These are phyloP conservation scores for Hemibagrus guttatus DNA, from an alignment of 2,797 vertebrate genomes.

Conservation along the genomic window DNA sequence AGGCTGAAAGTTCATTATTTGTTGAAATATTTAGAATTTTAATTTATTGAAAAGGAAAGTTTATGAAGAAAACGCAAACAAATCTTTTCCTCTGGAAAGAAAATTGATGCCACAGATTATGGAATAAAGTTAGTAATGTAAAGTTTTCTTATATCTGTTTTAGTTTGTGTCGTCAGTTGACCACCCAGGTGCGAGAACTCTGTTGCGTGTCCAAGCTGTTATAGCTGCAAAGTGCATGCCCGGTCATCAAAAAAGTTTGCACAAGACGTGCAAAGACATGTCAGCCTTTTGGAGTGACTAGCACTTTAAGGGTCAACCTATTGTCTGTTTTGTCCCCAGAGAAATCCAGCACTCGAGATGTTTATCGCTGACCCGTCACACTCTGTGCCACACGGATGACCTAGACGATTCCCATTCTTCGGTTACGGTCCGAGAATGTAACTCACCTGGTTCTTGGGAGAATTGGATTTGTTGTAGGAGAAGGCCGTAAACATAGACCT, in stretches of 20 bases:
- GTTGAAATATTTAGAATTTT: background rate
- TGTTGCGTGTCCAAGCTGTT: slow-evolving; percentile 33
- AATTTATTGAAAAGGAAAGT: background rate
- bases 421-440: slow-evolving; percentile 52
- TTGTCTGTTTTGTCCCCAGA: slow-evolving; percentile 55
- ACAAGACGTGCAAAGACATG: slow-evolving; percentile 26
- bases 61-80: no score
- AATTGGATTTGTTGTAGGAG: slow-evolving; percentile 5
- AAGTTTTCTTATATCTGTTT: background rate
- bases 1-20: background rate
- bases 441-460: slow-evolving; percentile 51
- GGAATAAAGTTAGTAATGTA: background rate
- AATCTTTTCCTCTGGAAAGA: background rate
- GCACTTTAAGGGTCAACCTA: slow-evolving; percentile 50
- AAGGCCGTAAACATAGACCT: slow-evolving; percentile 36
- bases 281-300: slow-evolving; percentile 31
- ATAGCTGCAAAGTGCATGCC: no score
- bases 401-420: slow-evolving; percentile 38
- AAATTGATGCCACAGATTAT: background rate
- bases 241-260: background rate
- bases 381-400: slow-evolving; percentile 25
- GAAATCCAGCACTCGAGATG: slow-evolving; percentile 56
- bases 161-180: background rate
- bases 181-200: slow-evolving; percentile 45
- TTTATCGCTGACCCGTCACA: slow-evolving; percentile 52